Base-by-base conservation (phyloP, 2,113 vertebrate genomes). In the Cynoglossus semilaevis region DNA sequence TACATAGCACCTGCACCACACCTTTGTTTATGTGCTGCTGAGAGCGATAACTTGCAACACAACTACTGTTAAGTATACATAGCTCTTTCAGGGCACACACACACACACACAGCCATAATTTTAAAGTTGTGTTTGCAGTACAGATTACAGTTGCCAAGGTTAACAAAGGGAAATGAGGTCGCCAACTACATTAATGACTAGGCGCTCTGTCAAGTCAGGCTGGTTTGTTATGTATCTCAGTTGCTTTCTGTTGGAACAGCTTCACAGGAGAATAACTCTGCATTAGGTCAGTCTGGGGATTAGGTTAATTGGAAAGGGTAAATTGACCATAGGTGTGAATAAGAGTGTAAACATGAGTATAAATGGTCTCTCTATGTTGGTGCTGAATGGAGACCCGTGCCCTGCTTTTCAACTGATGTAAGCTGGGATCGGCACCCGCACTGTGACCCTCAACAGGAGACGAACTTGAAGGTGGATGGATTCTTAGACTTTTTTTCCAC, bases 111-210 rank as follows among this genome's bases (percentile, higher is more conserved):
- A 2, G 9, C 13, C 51, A 37, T 51, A 44, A 52, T 62, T 19
- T 15, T 44, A 29, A 43, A 57, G 29, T 58, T 38, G 47, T 54
- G 16, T 72, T 67, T 60, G 53, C 18, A 47, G 69, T 79, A 79
- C 63, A 67, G 34, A 16, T 60, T 77, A 52, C 67, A 68, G 62
- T 70, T 75, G 74, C 70, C 63, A 67, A 63, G 72, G 78, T 88
- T 72, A 82, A 76, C 69, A 70, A 37, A 75, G 74, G 73, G n/a
- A 68, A 76, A 75, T 68, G 51, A 79, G 72, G 42, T 70, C 66
- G 59, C 65, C 71, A 19, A 72, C 68, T 82, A 88, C 67, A 74
- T 79, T 74, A 64, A 55, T 29, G 62, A 55, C 49, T 40, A 73
- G 58, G 45, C 46, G 58, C 56, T 64, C 74, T 2, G 67, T 84